Evolutionary conservation across 2,797 vertebrate genomes (phyloP), one percentile per base, ranked within the genome.

Genomic region (Rhinella marina): DNA sequence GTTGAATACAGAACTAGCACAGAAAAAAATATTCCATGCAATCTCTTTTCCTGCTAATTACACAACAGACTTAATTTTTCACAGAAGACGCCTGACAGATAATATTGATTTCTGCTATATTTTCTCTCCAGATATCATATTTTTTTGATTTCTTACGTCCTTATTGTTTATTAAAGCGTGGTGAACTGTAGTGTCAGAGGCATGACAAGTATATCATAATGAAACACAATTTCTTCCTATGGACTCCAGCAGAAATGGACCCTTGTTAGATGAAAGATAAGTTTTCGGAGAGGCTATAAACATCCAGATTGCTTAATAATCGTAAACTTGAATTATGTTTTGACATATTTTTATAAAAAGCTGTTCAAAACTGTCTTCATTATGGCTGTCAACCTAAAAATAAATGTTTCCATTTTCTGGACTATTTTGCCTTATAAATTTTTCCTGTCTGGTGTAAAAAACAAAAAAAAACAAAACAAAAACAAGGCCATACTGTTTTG

Each of bases 91-190:
- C 52, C 54, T 75, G n/a, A 27, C 23, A 77, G 82, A 84, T 27
- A 76, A 59, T 75, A 84, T 85, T 85, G 82, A 76, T 85, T n/a
- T 64, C 14, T 61, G 52, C 72, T 85, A 64, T 77, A 41, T 85
- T 85, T 84, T 14, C 72, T 9, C 32, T 21, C 23, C 52, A 50
- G 70, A 75, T 75, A 84, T 59, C 10, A 48, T 85, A 50, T 52
- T 48, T 84, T 76, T 85, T 29, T 52, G 56, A 76, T 84, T 84
- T 85, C 54, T 48, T 85, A 59, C 70, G 48, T 50, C 21, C 57
- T 50, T 85, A 50, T 62, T 76, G 32, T 52, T 76, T 76, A 13
- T 62, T 76, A 76, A 77, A 59, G 57, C 12, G 70, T 27, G 41
- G 70, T n/a, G 16, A 25, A 76, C 52, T 50, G 16, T 25, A 48